These are phyloP conservation scores for Quadroppia sp. DNA, from an alignment of 2,888 invertebrate species.

Conservation along the genomic window DNA sequence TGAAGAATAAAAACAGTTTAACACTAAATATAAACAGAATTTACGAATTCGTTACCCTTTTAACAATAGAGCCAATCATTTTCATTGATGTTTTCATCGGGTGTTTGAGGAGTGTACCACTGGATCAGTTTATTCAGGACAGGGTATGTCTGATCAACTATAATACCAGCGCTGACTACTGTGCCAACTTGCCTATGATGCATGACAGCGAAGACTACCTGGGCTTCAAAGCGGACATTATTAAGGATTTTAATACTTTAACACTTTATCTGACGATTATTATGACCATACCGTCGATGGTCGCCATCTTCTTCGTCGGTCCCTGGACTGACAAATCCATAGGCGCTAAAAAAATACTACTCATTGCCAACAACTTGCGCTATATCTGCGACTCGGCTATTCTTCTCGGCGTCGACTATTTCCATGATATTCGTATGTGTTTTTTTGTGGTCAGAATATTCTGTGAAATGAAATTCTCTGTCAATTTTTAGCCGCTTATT, in stretches of 20 bases:
- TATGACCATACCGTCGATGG: not conserved
- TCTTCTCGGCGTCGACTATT: too few species aligned
- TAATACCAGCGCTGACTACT: not conserved
- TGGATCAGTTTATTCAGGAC: conserved; percentile 32
- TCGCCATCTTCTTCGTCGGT: not conserved
- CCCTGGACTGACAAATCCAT: not conserved
- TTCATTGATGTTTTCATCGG: too few species aligned
- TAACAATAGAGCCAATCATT: too few species aligned
- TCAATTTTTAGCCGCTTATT: not conserved
- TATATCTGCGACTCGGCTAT: too few species aligned
- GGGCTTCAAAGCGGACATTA: not conserved
- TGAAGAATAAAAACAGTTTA: too few species aligned
- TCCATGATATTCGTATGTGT: too few species aligned
- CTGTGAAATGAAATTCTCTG: too few species aligned
- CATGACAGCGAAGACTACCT: not conserved
- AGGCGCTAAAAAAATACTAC: not conserved
- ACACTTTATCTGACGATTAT: not conserved
- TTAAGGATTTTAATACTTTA: not conserved
- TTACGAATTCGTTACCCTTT: too few species aligned
- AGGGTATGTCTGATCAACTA: conserved; percentile 20
- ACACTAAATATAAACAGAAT: too few species aligned
- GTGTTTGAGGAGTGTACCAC: too few species aligned
- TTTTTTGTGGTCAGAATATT: too few species aligned
- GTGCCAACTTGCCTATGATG: conserved; percentile 13
- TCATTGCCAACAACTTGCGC: not conserved